phyloP scores from a whole-genome alignment of 2,113 vertebrate genomes.

The Pithys albifrons region DNA sequence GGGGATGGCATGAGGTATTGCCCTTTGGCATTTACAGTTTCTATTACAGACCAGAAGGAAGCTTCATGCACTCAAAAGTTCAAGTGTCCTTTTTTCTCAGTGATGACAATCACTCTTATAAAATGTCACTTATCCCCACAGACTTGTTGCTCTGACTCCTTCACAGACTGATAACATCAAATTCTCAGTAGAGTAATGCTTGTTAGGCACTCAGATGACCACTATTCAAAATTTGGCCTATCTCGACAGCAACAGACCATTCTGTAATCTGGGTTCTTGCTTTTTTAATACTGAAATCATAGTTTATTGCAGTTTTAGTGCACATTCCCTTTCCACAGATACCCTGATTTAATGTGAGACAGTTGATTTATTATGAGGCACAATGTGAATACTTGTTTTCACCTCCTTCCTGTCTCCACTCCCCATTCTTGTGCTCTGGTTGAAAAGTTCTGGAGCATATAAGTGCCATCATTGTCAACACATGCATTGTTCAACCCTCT shows the following conservation, averaged over 20 bases:
- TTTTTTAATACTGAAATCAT: neutral
- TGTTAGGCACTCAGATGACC: neutral
- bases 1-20: neutral
- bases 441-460: neutral
- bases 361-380: constrained; percentile 34
- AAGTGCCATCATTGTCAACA: constrained; percentile 2
- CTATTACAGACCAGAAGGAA: neutral
- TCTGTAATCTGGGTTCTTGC: neutral
- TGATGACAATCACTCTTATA: neutral
- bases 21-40: neutral
- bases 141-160: neutral
- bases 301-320: neutral
- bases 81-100: neutral
- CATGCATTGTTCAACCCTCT: neutral
- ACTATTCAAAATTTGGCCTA: neutral
- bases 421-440: neutral
- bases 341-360: neutral
- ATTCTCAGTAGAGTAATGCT: neutral
- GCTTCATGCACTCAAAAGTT: neutral
- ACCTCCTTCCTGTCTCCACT: neutral
- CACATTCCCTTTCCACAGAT: neutral
- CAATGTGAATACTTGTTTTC: constrained; percentile 25
- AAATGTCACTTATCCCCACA: neutral
- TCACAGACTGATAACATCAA: neutral
- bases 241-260: neutral